A percentile compares a stretch with the other conserved stretches of the same genome.
Conservation (phyloP, 1,140 invertebrate genomes). For the Temnothorax curvispinosus region DNA sequence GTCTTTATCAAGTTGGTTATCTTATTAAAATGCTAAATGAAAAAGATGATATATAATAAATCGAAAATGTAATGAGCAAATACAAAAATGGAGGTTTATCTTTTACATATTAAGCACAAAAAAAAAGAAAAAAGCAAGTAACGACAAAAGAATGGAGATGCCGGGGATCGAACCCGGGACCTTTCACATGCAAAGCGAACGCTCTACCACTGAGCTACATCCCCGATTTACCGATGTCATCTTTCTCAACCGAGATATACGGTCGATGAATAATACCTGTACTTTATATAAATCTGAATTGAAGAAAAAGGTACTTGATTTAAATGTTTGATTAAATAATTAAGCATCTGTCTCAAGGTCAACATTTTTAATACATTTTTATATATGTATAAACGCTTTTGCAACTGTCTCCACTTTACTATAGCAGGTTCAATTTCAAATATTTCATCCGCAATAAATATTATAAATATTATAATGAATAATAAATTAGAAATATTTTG, state of each 20-base stretch:
- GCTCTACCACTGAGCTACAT: slow-evolving; percentile 87
- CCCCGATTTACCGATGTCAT: slow-evolving; percentile 65
- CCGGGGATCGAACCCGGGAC: slow-evolving; percentile 91
- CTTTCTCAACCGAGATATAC: fast-evolving
- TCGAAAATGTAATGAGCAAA: background rate
- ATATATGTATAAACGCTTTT: background rate
- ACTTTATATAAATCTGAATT: background rate
- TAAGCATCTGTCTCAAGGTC: background rate
- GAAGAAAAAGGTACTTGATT: background rate
- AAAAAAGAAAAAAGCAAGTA: background rate
- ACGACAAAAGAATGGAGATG: slow-evolving; percentile 86
- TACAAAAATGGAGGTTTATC: background rate
- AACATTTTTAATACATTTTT: background rate
- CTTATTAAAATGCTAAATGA: background rate
- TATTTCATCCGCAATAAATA: background rate
- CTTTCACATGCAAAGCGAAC: slow-evolving; percentile 92
- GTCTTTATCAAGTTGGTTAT: background rate
- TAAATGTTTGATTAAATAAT: background rate
- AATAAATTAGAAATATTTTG: slow-evolving; percentile 17
- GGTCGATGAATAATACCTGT: fast-evolving
- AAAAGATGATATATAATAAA: background rate
- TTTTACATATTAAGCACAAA: background rate
- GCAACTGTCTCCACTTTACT: background rate
- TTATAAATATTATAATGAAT: slow-evolving; percentile 62
- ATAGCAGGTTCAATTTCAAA: background rate